phyloP scores from a whole-genome alignment of 2,797 vertebrate species.

The Paramormyrops hopkinsi region DNA sequence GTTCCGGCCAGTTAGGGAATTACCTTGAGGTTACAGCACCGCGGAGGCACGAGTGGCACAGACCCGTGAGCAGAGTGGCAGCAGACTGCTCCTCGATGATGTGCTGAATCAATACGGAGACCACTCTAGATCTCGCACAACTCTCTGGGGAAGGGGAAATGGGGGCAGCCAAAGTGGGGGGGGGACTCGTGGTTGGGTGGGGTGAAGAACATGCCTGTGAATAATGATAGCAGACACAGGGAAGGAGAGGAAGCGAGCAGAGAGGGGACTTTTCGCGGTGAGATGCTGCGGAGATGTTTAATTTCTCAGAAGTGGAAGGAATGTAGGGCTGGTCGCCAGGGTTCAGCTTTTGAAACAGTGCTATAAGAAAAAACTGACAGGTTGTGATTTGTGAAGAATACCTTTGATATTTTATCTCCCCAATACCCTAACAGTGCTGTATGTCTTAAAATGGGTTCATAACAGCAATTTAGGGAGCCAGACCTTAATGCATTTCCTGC shows the following conservation, averaged over 20 bases:
- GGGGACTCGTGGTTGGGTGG: background rate
- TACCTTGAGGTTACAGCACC: conserved; percentile 47
- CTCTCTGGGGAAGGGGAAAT: background rate
- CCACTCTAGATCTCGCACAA: conserved; percentile 1
- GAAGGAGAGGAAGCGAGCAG: background rate
- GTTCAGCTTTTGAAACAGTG: background rate
- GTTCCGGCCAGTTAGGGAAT: conserved; percentile 38
- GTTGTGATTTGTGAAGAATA: conserved; percentile 3
- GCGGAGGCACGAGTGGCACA: conserved; percentile 41
- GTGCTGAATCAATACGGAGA: conserved; percentile 66
- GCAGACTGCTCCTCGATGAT: conserved; percentile 60
- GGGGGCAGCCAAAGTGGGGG: background rate
- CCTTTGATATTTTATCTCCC: background rate
- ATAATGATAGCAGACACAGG: background rate
- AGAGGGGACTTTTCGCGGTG: background rate
- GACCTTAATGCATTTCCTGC: conserved; percentile 1
- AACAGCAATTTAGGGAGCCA: background rate
- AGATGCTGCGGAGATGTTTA: background rate
- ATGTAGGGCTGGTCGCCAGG: background rate
- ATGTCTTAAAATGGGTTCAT: background rate
- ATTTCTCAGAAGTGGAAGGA: background rate
- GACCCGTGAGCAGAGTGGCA: conserved; percentile 58
- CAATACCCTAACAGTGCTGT: background rate
- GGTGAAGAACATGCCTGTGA: background rate
- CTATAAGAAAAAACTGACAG: background rate